Conservation (phyloP, 2,888 invertebrate genomes). For the Candidula unifasciata region DNA sequence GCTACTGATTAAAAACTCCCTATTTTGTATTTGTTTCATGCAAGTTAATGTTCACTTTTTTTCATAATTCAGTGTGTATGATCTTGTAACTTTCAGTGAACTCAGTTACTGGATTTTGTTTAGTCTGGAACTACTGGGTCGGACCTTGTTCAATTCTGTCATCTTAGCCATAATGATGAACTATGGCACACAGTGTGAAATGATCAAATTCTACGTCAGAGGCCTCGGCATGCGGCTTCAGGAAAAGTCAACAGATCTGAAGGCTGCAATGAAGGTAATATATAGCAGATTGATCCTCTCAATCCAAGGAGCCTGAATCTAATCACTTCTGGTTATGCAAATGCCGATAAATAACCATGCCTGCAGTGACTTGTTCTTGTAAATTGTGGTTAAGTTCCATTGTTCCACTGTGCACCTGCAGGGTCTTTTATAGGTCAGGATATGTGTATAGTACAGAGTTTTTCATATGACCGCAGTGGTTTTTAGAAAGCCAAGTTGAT, state of each 20-base stretch:
- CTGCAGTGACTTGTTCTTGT: too few relatives aligned
- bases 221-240: slow-evolving; percentile 73
- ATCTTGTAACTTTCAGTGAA: background rate
- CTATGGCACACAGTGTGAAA: slow-evolving; percentile 77
- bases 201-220: slow-evolving; percentile 75
- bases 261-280: slow-evolving; percentile 75
- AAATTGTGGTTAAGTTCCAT: too few relatives aligned
- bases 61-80: background rate
- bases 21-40: too few relatives aligned
- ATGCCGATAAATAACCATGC: too few relatives aligned
- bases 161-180: slow-evolving; percentile 76
- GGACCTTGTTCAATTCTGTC: slow-evolving; percentile 73
- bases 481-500: too few relatives aligned
- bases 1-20: too few relatives aligned
- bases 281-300: background rate
- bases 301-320: too few relatives aligned
- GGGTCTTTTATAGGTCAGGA: too few relatives aligned
- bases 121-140: slow-evolving; percentile 69
- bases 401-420: too few relatives aligned
- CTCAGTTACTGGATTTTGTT: slow-evolving; percentile 66
- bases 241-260: slow-evolving; percentile 75
- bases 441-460: too few relatives aligned
- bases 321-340: too few relatives aligned
- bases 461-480: too few relatives aligned
- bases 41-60: background rate